Evolutionary conservation across 2,113 vertebrate species (phyloP), one percentile per base, ranked within the genome.

Genomic region (Nesogale talazaci): DNA sequence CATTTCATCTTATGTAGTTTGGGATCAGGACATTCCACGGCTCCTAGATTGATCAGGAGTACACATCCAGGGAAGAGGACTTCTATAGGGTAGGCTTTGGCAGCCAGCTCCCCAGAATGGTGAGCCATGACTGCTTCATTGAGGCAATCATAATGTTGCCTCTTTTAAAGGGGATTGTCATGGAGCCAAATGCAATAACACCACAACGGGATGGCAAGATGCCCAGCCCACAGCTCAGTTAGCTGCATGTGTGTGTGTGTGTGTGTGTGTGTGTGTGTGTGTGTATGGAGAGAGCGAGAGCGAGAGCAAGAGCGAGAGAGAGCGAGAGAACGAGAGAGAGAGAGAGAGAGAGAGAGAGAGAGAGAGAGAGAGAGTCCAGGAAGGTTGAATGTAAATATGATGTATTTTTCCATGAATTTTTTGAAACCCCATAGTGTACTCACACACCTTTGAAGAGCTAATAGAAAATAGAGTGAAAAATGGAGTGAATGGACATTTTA

Each of bases 131-230:
- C 80, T 69, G 22, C n/a, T 74, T 84, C 40, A 69, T 59, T 70
- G 89, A 70, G 63, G 34, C 38, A 70, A 36, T 78, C 38, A 92
- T 88, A 86, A 78, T 86, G n/a, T 74, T 25, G 34, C 83, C 86
- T 76, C 16, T 61, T 92, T 81, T 89, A 63, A 91, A 83, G 81
- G 81, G 40, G 69, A 75, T 42, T 75, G 40, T 85, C 87, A 56
- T 31, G 46, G 38, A 46, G 29, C 86, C 89, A 69, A 88, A 76
- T 61, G 46, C 1, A 74, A 17, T 78, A n/a, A 52, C 15, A 36
- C 92, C 84, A 85, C 78, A 78, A 27, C 72, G 79, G 36, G 52
- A 11, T 23, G 93, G 87, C 75, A 29, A 3, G 0, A 31, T 70
- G 81, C 78, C 94, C 46, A 40, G 87, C 75, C 38, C 61, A 81